Evolutionary conservation across 2,797 vertebrate genomes (phyloP).

Genomic region (Cryptoblepharus egeriae): DNA sequence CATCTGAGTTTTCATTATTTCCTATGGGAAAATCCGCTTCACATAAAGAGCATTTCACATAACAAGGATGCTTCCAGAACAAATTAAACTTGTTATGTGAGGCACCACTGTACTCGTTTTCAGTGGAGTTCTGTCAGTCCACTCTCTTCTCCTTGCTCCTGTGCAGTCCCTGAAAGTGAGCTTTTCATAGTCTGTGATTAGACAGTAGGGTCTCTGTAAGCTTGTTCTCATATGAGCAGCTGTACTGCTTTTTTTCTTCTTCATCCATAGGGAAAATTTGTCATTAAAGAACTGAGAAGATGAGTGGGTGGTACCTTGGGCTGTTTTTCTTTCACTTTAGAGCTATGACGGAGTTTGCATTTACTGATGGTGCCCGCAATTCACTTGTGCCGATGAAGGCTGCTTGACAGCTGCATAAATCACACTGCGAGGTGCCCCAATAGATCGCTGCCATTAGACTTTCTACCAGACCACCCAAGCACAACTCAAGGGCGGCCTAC

Average conservation of each 20-base stretch:
- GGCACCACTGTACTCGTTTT: too few species aligned
- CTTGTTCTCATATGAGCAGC: constrained; percentile 73
- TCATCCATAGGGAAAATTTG: constrained; percentile 79
- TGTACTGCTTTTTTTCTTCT: constrained; percentile 58
- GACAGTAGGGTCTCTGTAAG: constrained; percentile 79
- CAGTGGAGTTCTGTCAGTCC: constrained; percentile 68
- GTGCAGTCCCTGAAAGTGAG: constrained; percentile 64
- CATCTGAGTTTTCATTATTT: too few species aligned
- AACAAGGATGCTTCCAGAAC: too few species aligned
- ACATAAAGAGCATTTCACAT: too few species aligned
- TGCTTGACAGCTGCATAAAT: constrained; percentile 97
- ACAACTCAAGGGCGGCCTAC: constrained; percentile 77
- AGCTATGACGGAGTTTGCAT: constrained; percentile 77
- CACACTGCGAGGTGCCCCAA: constrained; percentile 85
- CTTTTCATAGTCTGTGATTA: constrained; percentile 71
- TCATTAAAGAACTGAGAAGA: constrained; percentile 82
- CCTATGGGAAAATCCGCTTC: too few species aligned
- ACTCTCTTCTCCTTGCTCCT: constrained; percentile 60
- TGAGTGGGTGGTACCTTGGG: constrained; percentile 82
- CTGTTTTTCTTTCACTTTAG: constrained; percentile 88
- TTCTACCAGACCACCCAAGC: constrained; percentile 92
- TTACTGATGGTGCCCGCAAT: constrained; percentile 86
- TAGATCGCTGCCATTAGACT: constrained; percentile 87
- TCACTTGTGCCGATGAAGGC: constrained; percentile 91
- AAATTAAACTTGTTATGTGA: too few species aligned